phyloP scores from a whole-genome alignment of 2,888 invertebrate genomes.

The Machimus rusticus region DNA sequence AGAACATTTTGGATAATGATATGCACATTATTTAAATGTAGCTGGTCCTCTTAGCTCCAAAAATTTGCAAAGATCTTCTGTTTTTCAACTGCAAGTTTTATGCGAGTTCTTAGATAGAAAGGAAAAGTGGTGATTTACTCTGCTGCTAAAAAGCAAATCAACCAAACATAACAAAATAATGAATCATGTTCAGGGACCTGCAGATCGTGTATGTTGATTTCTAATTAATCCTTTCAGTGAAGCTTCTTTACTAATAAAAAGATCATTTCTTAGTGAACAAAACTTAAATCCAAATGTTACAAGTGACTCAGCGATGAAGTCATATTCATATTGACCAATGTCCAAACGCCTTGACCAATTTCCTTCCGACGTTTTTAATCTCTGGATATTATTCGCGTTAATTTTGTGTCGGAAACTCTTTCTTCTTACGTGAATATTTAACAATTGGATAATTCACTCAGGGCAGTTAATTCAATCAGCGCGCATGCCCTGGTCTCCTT shows the following conservation, averaged over 20 bases:
- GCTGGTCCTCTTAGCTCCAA: no score
- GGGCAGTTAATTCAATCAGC: slow-evolving; percentile 25
- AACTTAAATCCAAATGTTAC: background rate
- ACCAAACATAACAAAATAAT: background rate
- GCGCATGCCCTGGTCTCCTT: background rate
- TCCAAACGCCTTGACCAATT: background rate
- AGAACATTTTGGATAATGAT: no score
- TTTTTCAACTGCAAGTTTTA: no score
- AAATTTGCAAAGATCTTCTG: no score
- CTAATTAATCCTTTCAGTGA: background rate
- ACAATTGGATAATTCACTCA: slow-evolving; percentile 34
- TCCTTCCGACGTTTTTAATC: slow-evolving; percentile 15
- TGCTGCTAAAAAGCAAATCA: background rate
- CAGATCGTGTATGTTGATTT: background rate
- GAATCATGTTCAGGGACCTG: background rate
- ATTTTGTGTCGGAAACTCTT: slow-evolving; percentile 18
- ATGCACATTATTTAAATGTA: no score
- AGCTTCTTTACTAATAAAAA: background rate
- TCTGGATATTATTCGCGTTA: background rate
- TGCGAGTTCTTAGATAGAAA: no score
- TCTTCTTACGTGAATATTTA: background rate
- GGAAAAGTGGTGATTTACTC: no score
- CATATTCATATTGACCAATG: background rate
- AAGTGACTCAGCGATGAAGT: background rate
- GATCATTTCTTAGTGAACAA: background rate